These are phyloP conservation scores for Nomada ferruginata DNA, from an alignment of 2,888 invertebrate genomes.

Conservation along the genomic window DNA sequence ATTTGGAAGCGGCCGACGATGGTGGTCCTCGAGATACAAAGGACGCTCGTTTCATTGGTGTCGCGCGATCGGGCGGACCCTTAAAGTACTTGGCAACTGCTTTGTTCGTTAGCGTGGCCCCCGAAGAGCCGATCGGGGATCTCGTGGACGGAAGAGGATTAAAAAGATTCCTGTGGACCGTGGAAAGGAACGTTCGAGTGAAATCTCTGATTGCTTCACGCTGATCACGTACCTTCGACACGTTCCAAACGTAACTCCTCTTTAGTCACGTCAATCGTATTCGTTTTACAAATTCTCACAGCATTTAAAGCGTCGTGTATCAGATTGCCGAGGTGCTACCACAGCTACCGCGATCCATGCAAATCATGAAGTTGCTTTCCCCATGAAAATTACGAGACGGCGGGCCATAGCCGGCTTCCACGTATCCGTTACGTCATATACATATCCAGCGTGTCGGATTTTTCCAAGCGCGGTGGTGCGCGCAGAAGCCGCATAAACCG, in stretches of 20 bases:
- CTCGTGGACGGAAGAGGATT: constrained; percentile 15
- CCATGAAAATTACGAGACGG: constrained; percentile 25
- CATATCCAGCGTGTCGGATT: constrained; percentile 18
- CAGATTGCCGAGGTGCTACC: background rate
- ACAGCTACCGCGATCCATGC: constrained; percentile 7
- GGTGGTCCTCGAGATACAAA: constrained; percentile 76
- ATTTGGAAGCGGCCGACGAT: constrained; percentile 60
- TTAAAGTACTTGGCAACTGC: constrained; percentile 60
- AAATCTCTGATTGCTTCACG: constrained; percentile 8
- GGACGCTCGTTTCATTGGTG: constrained; percentile 74
- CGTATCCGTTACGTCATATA: constrained; percentile 23
- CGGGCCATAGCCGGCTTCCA: background rate
- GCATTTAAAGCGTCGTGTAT: background rate
- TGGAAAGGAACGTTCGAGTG: constrained; percentile 4
- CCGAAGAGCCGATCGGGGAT: background rate
- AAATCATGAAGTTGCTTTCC: background rate
- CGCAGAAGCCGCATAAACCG: constrained; percentile 36
- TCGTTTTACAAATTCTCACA: background rate
- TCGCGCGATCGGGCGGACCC: constrained; percentile 67
- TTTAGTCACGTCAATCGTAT: background rate
- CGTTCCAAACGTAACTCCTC: background rate
- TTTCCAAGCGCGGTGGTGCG: constrained; percentile 25
- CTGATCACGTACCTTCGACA: background rate
- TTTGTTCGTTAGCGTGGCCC: constrained; percentile 59
- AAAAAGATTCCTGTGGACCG: constrained; percentile 8